A percentile compares a stretch with the other conserved stretches of the same genome.
Evolutionary conservation across 1,140 invertebrate genomes (phyloP).

Genomic region (Oscheius sp.): DNA sequence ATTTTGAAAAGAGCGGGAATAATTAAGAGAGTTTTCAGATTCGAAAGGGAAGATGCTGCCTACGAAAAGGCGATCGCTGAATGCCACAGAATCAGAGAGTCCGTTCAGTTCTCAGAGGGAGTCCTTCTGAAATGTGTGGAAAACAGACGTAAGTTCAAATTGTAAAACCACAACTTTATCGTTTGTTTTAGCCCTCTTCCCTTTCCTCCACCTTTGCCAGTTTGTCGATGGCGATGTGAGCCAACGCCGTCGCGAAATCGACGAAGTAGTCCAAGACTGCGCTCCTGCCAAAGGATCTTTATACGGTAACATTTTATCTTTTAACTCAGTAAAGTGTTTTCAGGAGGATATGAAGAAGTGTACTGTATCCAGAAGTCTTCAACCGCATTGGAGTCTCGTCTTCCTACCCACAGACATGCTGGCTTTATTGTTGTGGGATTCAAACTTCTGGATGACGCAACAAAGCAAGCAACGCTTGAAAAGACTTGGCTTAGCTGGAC

Average conservation of each 20-base stretch:
- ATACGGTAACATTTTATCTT: not conserved
- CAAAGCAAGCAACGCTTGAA: slow-evolving; percentile 47
- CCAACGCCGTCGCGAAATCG: not conserved
- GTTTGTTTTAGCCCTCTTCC: slow-evolving; percentile 48
- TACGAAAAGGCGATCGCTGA: slow-evolving; percentile 49
- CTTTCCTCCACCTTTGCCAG: slow-evolving; percentile 48
- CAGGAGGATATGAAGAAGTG: slow-evolving; percentile 53
- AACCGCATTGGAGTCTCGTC: slow-evolving; percentile 15
- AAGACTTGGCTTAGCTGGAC: slow-evolving; percentile 56
- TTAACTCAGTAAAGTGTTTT: slow-evolving; percentile 9
- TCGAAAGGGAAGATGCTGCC: slow-evolving; percentile 44
- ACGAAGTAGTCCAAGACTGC: not conserved
- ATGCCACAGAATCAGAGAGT: slow-evolving; percentile 44
- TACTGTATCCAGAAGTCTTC: slow-evolving; percentile 50
- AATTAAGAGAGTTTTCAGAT: slow-evolving; percentile 33
- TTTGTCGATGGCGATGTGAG: slow-evolving; percentile 26
- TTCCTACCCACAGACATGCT: slow-evolving; percentile 47
- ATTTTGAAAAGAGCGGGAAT: no score
- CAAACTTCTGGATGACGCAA: slow-evolving; percentile 49
- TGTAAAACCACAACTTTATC: no score
- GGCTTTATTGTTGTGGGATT: slow-evolving; percentile 55
- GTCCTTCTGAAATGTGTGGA: slow-evolving; percentile 55
- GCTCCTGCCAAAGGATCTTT: not conserved
- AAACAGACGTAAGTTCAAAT: slow-evolving; percentile 43
- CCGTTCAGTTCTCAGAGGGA: slow-evolving; percentile 40